These are phyloP conservation scores for Cotesia typhae DNA, from an alignment of 1,140 invertebrate species.

Conservation along the genomic window DNA sequence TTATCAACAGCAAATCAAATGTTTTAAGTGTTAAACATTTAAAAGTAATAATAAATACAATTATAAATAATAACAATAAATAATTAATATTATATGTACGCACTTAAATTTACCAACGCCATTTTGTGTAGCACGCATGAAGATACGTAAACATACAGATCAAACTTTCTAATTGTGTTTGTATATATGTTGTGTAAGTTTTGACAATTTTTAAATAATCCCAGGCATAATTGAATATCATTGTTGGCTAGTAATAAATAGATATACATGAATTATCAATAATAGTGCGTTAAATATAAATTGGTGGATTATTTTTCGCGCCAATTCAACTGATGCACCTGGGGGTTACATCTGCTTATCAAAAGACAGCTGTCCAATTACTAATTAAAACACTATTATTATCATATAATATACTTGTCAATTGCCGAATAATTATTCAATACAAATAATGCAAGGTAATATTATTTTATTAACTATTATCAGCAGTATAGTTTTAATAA, in stretches of 20 bases:
- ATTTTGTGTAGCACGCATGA: constrained; percentile 50
- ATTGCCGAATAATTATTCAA: constrained; percentile 26
- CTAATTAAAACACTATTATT: constrained; percentile 40
- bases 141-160: constrained; percentile 49
- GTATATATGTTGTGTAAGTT: constrained; percentile 22
- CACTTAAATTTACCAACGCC: constrained; percentile 45
- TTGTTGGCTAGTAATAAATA: not conserved
- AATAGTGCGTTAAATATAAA: not conserved
- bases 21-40: not conserved
- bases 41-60: constrained; percentile 3
- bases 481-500: not conserved
- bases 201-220: constrained; percentile 5
- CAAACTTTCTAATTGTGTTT: constrained; percentile 51
- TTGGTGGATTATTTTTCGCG: constrained; percentile 43
- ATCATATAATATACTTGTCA: constrained; percentile 33
- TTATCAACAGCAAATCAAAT: constrained; percentile 10
- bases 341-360: constrained; percentile 47
- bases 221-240: not conserved
- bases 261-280: not conserved
- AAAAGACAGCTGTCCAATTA: constrained; percentile 52
- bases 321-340: constrained; percentile 54
- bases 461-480: constrained; percentile 7
- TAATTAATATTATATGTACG: constrained; percentile 28
- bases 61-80: constrained; percentile 18
- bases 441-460: constrained; percentile 24